Percentiles rank a stretch among this genome's conserved stretches.
Conservation (phyloP, 2,113 vertebrate species). For the Solea senegalensis region DNA sequence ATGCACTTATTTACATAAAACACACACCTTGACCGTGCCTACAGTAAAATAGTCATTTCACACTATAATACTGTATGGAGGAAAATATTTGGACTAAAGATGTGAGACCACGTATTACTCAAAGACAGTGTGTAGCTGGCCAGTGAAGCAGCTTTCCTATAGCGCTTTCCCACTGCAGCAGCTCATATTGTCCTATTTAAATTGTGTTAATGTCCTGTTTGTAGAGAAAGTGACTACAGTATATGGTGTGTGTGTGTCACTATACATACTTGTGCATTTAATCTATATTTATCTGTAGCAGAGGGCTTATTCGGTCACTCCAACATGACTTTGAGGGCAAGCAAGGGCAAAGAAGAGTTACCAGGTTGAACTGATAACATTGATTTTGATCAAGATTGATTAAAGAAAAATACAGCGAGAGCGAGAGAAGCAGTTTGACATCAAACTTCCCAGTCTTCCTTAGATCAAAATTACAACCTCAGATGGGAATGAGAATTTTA, state of each 20-base stretch:
- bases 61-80: background rate
- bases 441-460: conserved; percentile 69
- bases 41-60: conserved; percentile 1
- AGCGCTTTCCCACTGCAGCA: too few relatives aligned
- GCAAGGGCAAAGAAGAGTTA: conserved; percentile 58
- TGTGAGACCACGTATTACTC: too few relatives aligned
- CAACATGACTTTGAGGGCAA: conserved; percentile 53
- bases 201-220: background rate
- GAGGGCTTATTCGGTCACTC: conserved; percentile 20
- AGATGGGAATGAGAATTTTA: conserved; percentile 78
- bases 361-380: conserved; percentile 62
- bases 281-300: conserved; percentile 17
- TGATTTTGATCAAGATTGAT: conserved; percentile 64
- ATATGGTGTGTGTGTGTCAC: background rate
- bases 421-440: conserved; percentile 45
- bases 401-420: conserved; percentile 40
- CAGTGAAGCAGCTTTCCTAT: too few relatives aligned
- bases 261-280: background rate
- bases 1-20: background rate
- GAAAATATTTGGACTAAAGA: background rate
- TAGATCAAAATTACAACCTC: conserved; percentile 79
- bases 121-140: too few relatives aligned
- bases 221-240: background rate
- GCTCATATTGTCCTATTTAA: background rate
- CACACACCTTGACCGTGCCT: background rate